phyloP scores from a whole-genome alignment of 2,888 invertebrate species.

The Clostera curtula region DNA sequence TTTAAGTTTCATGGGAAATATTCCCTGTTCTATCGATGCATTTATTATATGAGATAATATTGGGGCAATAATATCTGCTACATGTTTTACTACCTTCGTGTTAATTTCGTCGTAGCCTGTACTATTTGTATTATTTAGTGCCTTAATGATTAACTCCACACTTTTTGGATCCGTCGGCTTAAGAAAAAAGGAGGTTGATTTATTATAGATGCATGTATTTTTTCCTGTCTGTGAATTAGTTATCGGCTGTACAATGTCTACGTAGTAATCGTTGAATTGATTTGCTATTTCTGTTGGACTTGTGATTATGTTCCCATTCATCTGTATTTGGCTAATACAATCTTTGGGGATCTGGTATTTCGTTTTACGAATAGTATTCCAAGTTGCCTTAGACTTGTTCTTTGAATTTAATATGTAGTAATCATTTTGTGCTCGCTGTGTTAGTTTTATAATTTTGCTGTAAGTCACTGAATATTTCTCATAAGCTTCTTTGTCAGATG shows the following conservation, averaged over 20 bases:
- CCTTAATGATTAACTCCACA: slow-evolving; percentile 1
- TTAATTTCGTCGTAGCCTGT: slow-evolving; percentile 1
- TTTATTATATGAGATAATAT: slow-evolving; percentile 2
- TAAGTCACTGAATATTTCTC: not conserved
- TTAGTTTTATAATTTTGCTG: slow-evolving; percentile 1
- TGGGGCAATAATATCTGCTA: not conserved
- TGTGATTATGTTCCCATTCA: not conserved
- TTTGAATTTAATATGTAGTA: not conserved
- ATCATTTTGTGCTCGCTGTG: slow-evolving; percentile 1
- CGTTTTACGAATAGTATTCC: slow-evolving; percentile 1
- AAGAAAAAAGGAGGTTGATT: slow-evolving; percentile 2
- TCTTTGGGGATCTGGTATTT: slow-evolving; percentile 1
- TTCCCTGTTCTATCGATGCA: slow-evolving; percentile 1
- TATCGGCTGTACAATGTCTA: no score
- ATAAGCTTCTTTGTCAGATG: not conserved
- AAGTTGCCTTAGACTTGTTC: slow-evolving; percentile 1
- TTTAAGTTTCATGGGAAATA: slow-evolving; percentile 2
- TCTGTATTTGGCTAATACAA: not conserved
- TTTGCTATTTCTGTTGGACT: slow-evolving; percentile 1
- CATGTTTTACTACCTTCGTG: slow-evolving; percentile 1
- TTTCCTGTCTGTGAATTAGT: no score
- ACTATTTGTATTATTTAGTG: slow-evolving; percentile 2
- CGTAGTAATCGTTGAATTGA: slow-evolving; percentile 1
- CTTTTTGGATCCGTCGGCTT: not conserved
- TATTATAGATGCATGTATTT: not conserved